Conservation (phyloP, 2,797 vertebrate genomes). For the Tarsius wallacei region DNA sequence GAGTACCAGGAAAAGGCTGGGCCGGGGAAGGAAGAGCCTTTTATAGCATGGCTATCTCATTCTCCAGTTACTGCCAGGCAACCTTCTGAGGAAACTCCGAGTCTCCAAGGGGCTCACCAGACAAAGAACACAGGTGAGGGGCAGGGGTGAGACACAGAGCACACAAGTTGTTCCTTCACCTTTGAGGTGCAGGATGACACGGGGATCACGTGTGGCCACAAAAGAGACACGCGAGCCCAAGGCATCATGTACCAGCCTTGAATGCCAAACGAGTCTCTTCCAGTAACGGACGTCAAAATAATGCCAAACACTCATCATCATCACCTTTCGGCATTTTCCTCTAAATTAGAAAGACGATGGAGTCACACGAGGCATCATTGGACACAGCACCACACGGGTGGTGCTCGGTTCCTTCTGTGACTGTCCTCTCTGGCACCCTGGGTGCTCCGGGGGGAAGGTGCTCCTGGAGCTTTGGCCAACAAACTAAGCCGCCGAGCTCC, state of each 20-base stretch:
- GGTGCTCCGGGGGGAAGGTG: conserved; percentile 55
- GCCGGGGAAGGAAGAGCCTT: conserved; percentile 72
- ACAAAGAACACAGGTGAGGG: conserved; percentile 55
- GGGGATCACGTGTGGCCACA: not conserved
- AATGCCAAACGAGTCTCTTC: conserved; percentile 2
- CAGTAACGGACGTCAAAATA: conserved; percentile 64
- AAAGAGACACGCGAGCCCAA: not conserved
- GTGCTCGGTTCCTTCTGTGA: conserved; percentile 74
- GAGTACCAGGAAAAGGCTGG: conserved; percentile 63
- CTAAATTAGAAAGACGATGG: conserved; percentile 31
- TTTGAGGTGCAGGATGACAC: not conserved
- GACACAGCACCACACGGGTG: not conserved
- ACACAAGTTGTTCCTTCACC: not conserved
- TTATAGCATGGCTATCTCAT: conserved; percentile 67
- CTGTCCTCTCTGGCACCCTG: conserved; percentile 51
- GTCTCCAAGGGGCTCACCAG: conserved; percentile 50
- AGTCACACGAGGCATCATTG: conserved; percentile 38
- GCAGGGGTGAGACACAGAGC: not conserved
- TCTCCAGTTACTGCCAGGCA: conserved; percentile 60
- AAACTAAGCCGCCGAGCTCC: conserved; percentile 12
- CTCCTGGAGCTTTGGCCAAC: conserved; percentile 60
- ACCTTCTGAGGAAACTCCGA: conserved; percentile 54
- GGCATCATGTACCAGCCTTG: not conserved
- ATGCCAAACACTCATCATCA: conserved; percentile 22
- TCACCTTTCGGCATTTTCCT: not conserved